These are phyloP conservation scores for Gorsachius goisagi DNA, from an alignment of 2,113 vertebrate species.

Conservation along the genomic window DNA sequence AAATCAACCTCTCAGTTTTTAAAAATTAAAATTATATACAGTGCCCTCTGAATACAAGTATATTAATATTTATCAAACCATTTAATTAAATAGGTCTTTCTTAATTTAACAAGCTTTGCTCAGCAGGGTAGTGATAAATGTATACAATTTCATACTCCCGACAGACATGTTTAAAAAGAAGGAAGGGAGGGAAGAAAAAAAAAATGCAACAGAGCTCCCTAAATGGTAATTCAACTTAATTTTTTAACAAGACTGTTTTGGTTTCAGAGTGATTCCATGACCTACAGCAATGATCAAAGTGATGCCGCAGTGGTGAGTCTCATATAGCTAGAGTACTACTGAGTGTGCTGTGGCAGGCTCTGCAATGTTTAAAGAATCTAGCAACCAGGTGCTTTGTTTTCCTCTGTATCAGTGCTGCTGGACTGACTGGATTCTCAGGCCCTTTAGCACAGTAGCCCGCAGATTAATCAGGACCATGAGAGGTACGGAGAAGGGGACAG, in stretches of 20 bases:
- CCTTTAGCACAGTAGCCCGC: background rate
- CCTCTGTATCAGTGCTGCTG: background rate
- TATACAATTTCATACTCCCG: background rate
- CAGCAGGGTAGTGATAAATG: background rate
- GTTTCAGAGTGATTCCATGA: slow-evolving; percentile 32
- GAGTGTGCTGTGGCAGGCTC: background rate
- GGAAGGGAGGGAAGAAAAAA: background rate
- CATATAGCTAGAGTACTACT: background rate
- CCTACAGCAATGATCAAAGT: slow-evolving; percentile 47
- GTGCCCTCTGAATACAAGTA: background rate
- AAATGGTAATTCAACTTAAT: slow-evolving; percentile 41
- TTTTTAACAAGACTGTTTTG: slow-evolving; percentile 54
- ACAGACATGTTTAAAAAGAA: slow-evolving; percentile 40
- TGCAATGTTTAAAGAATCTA: background rate
- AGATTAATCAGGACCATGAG: background rate
- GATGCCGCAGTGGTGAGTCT: background rate
- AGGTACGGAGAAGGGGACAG: background rate
- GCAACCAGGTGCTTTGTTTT: background rate
- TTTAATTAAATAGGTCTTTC: slow-evolving; percentile 6
- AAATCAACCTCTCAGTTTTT: background rate
- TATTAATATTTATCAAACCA: background rate
- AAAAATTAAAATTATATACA: background rate
- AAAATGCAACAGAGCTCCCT: background rate
- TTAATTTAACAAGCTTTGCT: slow-evolving; percentile 21
- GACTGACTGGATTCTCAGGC: background rate